These are phyloP conservation scores for Zosterops lateralis DNA, from an alignment of 2,113 vertebrate genomes.

Conservation along the genomic window DNA sequence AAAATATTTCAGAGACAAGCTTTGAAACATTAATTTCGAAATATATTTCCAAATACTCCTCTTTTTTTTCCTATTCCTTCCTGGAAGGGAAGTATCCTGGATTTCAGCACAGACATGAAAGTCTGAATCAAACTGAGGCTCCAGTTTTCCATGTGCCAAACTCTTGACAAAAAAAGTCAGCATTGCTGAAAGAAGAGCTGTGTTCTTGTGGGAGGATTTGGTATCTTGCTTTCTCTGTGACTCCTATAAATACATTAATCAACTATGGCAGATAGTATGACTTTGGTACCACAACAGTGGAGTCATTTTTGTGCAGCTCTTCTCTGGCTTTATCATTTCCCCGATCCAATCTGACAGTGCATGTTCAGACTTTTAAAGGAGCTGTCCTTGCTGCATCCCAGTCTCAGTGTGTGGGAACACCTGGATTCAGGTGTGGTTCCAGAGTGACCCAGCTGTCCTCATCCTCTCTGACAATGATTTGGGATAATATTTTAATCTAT, in stretches of 20 bases:
- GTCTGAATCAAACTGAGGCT: not conserved
- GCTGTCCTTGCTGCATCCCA: not conserved
- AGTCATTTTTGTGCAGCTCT: not conserved
- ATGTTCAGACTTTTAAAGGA: not conserved
- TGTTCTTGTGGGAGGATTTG: not conserved
- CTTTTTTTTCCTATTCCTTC: not conserved
- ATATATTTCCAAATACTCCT: not conserved
- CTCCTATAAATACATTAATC: not conserved
- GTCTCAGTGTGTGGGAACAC: accelerated
- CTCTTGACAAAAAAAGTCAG: not conserved
- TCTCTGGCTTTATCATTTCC: not conserved
- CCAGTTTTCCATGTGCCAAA: not conserved
- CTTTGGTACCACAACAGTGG: not conserved
- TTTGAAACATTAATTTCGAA: not conserved
- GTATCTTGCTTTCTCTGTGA: not conserved
- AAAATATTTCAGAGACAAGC: not conserved
- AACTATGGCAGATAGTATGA: not conserved
- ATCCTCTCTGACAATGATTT: not conserved
- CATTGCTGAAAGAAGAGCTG: accelerated
- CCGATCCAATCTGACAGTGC: not conserved
- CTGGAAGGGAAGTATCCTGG: not conserved
- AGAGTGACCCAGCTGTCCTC: not conserved
- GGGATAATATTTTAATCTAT: not conserved
- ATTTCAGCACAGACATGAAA: not conserved
- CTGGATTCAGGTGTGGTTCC: not conserved